phyloP scores from a whole-genome alignment of 2,888 invertebrate species.

The Acleris sparsana region DNA sequence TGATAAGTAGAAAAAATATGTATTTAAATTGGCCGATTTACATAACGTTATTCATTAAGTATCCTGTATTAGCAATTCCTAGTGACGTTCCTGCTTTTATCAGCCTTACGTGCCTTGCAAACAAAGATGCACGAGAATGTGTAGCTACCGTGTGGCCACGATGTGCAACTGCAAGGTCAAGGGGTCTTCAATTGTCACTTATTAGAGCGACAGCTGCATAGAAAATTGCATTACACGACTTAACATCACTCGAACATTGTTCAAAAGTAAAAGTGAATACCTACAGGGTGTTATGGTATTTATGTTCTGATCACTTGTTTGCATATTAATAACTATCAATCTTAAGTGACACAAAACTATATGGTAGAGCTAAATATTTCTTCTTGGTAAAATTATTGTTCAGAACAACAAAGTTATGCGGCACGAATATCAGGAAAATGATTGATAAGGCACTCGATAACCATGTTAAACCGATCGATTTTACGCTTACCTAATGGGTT shows the following conservation, averaged over 20 bases:
- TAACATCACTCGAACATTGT: background rate
- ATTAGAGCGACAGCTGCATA: conserved; percentile 9
- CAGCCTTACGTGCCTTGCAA: background rate
- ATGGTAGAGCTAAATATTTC: background rate
- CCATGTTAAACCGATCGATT: conserved; percentile 13
- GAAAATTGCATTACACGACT: conserved; percentile 8
- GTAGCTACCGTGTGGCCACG: background rate
- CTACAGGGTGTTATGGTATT: no score
- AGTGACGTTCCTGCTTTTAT: background rate
- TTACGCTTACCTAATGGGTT: conserved; percentile 20
- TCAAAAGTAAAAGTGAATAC: no score
- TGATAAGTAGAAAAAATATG: no score
- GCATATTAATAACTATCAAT: conserved; percentile 4
- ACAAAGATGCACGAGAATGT: background rate
- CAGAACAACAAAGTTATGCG: conserved; percentile 4
- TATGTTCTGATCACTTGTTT: background rate
- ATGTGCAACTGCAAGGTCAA: conserved; percentile 19
- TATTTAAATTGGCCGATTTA: no score
- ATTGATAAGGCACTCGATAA: conserved; percentile 25
- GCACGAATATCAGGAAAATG: conserved; percentile 13
- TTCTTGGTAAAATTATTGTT: conserved; percentile 4
- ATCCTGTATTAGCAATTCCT: no score
- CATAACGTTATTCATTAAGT: no score
- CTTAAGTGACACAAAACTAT: conserved; percentile 11
- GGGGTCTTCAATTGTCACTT: conserved; percentile 22